phyloP scores from a whole-genome alignment of 2,113 vertebrate species.

The Oncorhynchus nerka region DNA sequence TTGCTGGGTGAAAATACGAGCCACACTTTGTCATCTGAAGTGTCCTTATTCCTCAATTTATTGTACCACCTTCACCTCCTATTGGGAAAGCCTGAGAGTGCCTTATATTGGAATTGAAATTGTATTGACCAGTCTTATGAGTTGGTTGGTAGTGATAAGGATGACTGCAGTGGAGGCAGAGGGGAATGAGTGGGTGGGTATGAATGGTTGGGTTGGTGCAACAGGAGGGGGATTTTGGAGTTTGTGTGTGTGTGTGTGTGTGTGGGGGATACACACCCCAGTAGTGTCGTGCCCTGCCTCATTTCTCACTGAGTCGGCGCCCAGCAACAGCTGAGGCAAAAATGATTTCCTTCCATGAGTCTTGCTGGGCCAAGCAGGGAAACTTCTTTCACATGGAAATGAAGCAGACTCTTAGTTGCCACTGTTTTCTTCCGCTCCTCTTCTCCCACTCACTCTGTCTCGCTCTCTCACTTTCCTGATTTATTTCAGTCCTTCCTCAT shows the following conservation, averaged over 20 bases:
- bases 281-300: neutral
- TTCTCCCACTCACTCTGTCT: slow-evolving; percentile 24
- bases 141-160: slow-evolving; percentile 18
- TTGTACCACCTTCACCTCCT: neutral
- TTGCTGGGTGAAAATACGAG: neutral
- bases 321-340: slow-evolving; percentile 16
- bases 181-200: too few relatives aligned
- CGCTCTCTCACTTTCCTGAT: slow-evolving; percentile 3
- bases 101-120: too few relatives aligned
- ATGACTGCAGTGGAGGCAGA: neutral
- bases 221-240: neutral
- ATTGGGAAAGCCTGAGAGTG: neutral
- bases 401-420: slow-evolving; percentile 48
- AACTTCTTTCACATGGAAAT: slow-evolving; percentile 65
- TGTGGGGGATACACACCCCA: neutral
- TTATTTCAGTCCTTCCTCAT: slow-evolving; percentile 23
- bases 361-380: slow-evolving; percentile 23
- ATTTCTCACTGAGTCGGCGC: too few relatives aligned
- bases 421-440: slow-evolving; percentile 35
- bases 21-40: neutral
- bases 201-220: neutral
- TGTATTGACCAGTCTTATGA: slow-evolving; percentile 13
- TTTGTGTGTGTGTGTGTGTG: slow-evolving; percentile 15
- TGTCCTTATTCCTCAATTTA: neutral
- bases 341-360: slow-evolving; percentile 39